Percentiles rank a stretch among this genome's conserved stretches.
Conservation (phyloP, 2,888 invertebrate species). For the Cryptosula pallasiana region DNA sequence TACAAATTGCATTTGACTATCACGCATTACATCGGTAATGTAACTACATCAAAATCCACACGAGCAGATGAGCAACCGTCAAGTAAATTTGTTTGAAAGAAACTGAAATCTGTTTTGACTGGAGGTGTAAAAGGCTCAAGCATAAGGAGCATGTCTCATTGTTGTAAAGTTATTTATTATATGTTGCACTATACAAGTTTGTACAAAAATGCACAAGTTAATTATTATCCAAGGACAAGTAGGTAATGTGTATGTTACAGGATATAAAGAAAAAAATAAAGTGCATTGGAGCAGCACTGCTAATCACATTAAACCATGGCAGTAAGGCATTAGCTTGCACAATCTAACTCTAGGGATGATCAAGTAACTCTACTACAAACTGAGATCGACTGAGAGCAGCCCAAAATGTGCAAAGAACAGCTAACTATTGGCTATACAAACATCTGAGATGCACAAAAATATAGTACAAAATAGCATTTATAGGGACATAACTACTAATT, state of each 20-base stretch:
- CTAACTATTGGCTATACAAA: not conserved
- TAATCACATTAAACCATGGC: not conserved
- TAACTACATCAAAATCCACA: too few relatives aligned
- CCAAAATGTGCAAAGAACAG: not conserved
- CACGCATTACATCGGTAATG: too few relatives aligned
- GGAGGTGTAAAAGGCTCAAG: too few relatives aligned
- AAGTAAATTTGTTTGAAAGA: too few relatives aligned
- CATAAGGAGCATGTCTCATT: too few relatives aligned
- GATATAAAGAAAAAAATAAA: slow-evolving; percentile 17
- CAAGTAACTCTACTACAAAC: not conserved
- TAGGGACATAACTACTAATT: not conserved
- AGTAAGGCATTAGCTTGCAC: not conserved
- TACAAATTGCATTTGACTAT: too few relatives aligned
- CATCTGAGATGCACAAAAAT: slow-evolving; percentile 2
- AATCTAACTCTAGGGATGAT: not conserved
- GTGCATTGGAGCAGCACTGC: not conserved
- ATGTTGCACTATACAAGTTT: slow-evolving; percentile 19
- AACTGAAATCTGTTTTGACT: too few relatives aligned
- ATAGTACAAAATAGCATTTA: not conserved
- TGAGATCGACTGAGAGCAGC: not conserved
- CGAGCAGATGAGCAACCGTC: too few relatives aligned
- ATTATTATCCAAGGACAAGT: too few relatives aligned
- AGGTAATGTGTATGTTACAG: not conserved
- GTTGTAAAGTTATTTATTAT: slow-evolving; percentile 19
- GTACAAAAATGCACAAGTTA: slow-evolving; percentile 23